Evolutionary conservation across 2,888 invertebrate species (phyloP), one percentile per base, ranked within the genome.

Genomic region (Pseudolycoriella hygida): DNA sequence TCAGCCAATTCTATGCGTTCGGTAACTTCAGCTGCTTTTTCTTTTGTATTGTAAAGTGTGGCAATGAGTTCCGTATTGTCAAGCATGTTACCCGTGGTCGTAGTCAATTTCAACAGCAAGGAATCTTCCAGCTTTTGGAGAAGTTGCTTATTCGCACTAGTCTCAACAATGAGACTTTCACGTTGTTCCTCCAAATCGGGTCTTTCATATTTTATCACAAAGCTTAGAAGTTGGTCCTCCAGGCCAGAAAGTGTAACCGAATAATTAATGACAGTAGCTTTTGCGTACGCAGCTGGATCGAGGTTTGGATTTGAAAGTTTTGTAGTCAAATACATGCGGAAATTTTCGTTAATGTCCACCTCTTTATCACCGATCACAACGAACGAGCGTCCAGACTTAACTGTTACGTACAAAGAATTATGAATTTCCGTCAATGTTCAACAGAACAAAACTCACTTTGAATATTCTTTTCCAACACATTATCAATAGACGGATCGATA

Each of bases 21-120:
- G 60, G 74, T 76, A 1, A 88, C 88, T 66, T 90, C 87, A 40
- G 69, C 70, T 1, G 90, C 89, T 58, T 89, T 92, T 0, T 76
- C 70, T 65, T 92, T 93, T 6, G 90, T 88, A 52, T 87, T 86
- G 55, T 93, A 92, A 44, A 93, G 66, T 0, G 89, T 90, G 49
- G 77, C 69, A 14, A 93, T 76, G 8, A 92, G 68, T 54, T 92
- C 90, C 0, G 80, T 77, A 54, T 93, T 92, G 58, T 93, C 92
- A 56, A 93, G 65, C 88, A 93, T 92, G 64, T 89, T 90, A 14
- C 90, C 92, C 1, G 83, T 79, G 0, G 87, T 86, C 0, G 82
- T 83, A 2, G 89, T 81, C 53, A 93, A 67, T 58, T 92, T 89
- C 41, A 82, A 66, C 2, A 93, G 68, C 44, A 93, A 64, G 0